These are phyloP conservation scores for Sebastes diploproa DNA, from an alignment of 2,797 vertebrate species.

Conservation along the genomic window DNA sequence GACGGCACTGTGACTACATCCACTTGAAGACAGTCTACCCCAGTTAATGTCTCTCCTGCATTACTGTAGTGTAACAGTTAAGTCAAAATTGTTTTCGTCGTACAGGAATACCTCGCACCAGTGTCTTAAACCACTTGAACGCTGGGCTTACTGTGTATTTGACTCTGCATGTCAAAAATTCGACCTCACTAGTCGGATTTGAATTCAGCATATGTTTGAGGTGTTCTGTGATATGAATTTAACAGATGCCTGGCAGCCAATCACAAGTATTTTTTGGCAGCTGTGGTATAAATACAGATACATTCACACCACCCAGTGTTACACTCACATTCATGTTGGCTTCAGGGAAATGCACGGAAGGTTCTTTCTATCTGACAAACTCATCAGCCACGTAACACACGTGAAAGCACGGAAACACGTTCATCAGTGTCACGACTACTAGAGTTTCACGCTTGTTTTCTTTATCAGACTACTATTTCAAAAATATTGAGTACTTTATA, in stretches of 20 bases:
- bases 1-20: no score
- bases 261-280: slow-evolving; percentile 7
- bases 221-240: slow-evolving; percentile 6
- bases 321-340: background rate
- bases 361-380: slow-evolving; percentile 19
- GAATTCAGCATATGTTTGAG: background rate
- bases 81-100: no score
- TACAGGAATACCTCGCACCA: background rate
- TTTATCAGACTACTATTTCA: background rate
- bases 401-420: background rate
- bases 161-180: background rate
- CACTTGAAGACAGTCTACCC: no score
- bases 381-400: slow-evolving; percentile 12
- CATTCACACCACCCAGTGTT: slow-evolving; percentile 24
- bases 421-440: background rate
- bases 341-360: background rate
- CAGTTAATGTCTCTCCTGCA: background rate
- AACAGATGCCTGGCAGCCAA: slow-evolving; percentile 28
- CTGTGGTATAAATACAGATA: slow-evolving; percentile 5
- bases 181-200: background rate
- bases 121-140: background rate
- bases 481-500: slow-evolving; percentile 12
- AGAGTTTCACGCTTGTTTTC: background rate
- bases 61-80: background rate
- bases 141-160: background rate